Base-by-base conservation (phyloP, 64 coral and sea anemone genomes). In the Stichodactyla mertensii region DNA sequence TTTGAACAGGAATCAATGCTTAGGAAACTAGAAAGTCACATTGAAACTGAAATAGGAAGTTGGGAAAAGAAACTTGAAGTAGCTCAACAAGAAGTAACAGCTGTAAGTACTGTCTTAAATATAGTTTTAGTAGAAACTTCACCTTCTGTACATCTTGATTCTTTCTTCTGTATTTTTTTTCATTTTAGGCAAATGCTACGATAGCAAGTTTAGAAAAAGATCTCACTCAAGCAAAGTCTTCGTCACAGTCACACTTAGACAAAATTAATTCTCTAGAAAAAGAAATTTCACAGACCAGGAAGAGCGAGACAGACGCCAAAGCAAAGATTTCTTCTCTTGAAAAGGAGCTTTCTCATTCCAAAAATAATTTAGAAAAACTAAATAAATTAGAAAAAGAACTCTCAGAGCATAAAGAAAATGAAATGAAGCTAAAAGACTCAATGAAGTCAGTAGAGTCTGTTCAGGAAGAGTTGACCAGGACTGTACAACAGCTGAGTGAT, bases 351-450 rank as follows among this genome's bases (percentile, higher is more conserved):
- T 66, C 53, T 45, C 77, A 86, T 54, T 62, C 84, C 66, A 71
- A 56, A 2, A 53, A 90, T 90, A 61, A 89, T 70, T 83, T 54
- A 85, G 57, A 93, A 74, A 97, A 93, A 83, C 61, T 97, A 4
- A 87, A 66, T 60, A 22, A 90, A 53, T 89, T 97, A 70, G 94
- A 97, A 78, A 93, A 97, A 88, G 91, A 97, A 90, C 85, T 97
- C 82, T 54, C 61, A 80, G 54, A 78, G 22, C 58, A 86, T 13
- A 92, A 85, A 85, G 56, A 77, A 23, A 86, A 90, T 83, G 91
- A 97, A 56, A 79, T 78, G 12, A 89, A 84, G 87, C 80, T 90
- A 8, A 10, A 77, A 16, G 94, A 92, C 57, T 87, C 88, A 60
- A 88, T 90, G 60, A 85, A 87, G 87, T 90, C 78, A 80, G 84